Evolutionary conservation across 2,797 vertebrate genomes (phyloP), one percentile per base, ranked within the genome.

Genomic region (Pseudochirops cupreus): DNA sequence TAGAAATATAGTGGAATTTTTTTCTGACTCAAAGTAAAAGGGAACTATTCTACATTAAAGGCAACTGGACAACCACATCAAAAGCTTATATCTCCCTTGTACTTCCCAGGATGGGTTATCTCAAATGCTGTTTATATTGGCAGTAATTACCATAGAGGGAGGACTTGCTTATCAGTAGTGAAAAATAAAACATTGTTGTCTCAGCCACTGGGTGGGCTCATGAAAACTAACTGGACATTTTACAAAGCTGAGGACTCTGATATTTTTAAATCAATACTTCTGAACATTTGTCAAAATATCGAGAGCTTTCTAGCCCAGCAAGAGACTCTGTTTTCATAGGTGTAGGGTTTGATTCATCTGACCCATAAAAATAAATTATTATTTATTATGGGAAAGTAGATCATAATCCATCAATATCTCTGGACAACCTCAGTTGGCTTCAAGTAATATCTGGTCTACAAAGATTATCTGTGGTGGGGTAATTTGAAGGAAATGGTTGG

Each of bases 1-100:
- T 82, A 46, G 39, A 82, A 82, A 82, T 46, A 46, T 82, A 4
- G 39, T 82, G 39, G 74, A 7, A 82, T 82, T 46, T 74, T 94
- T 31, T 92, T 93, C 93, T 95, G 82, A 95, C 96, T 92, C 52
- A 94, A 92, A 96, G n/a, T 21, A 57, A 74, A 96, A 95, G 89
- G 74, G 93, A 96, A 90, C 24, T 57, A 21, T 92, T 24, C 53
- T 5, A 90, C 91, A 67, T 90, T 39, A 97, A 95, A 94, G 50
- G 74, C 4, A 55, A 54, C 90, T 74, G 92, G 46, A 28, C 53
- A 57, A 95, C 31, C 57, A 91, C 39, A 33, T 3, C 58, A 56
- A 95, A 93, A 92, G 91, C 28, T 91, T 92, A 91, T 46, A 90
- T 95, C 91, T 94, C 92, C 58, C 59, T 93, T 91, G 10, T 3